These are phyloP conservation scores for Bovichtus diacanthus DNA, from an alignment of 2,797 vertebrate species.

Conservation along the genomic window DNA sequence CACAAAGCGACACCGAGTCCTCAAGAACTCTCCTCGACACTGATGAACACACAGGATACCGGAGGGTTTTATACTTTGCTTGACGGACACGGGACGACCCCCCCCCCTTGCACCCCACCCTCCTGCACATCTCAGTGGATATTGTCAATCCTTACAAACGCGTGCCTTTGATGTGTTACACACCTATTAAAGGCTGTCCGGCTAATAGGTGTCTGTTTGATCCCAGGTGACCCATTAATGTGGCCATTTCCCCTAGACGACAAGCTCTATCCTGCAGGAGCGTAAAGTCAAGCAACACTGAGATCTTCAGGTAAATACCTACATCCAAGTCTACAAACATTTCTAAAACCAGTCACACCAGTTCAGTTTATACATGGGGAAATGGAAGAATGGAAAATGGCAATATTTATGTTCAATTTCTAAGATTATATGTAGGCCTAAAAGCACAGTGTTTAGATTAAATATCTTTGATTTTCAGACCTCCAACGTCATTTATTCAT, in stretches of 20 bases:
- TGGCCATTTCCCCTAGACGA: conserved; percentile 39
- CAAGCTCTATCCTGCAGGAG: not conserved
- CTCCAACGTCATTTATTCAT: not conserved
- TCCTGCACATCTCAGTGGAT: conserved; percentile 24
- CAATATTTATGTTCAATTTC: not conserved
- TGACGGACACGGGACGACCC: conserved; percentile 23
- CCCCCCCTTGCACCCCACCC: conserved; percentile 14
- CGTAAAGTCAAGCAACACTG: not conserved
- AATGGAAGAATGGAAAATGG: not conserved
- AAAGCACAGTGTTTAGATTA: not conserved
- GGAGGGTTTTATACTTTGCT: conserved; percentile 59
- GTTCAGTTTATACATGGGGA: not conserved
- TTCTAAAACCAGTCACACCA: not conserved
- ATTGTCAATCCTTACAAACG: conserved; percentile 43
- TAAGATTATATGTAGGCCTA: accelerated
- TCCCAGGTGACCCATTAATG: conserved; percentile 54
- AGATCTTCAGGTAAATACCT: not conserved
- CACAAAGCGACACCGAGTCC: not conserved
- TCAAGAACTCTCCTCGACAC: not conserved
- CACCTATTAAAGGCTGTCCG: conserved; percentile 44
- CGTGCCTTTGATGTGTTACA: conserved; percentile 74
- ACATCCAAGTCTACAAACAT: not conserved
- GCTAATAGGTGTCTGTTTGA: conserved; percentile 70
- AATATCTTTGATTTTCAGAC: not conserved
- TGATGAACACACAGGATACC: not conserved